phyloP scores from a whole-genome alignment of 1,140 invertebrate genomes.

The Procambarus virginalis region DNA sequence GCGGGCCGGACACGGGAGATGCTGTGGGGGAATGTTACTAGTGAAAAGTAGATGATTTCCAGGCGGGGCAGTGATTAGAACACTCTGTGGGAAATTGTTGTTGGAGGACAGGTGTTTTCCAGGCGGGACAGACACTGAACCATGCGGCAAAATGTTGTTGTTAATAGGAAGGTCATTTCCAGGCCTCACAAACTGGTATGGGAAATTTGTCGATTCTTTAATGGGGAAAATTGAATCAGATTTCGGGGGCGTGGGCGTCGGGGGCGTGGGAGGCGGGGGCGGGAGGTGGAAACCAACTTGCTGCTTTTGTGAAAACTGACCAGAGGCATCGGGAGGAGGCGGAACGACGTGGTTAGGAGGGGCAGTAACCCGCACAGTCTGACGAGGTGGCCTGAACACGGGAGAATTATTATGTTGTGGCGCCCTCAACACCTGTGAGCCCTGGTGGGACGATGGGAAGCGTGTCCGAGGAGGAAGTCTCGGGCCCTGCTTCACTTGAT shows the following conservation, averaged over 20 bases:
- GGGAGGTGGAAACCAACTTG: neutral
- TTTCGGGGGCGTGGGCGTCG: neutral
- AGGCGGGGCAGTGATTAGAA: too few relatives aligned
- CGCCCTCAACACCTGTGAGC: neutral
- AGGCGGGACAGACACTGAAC: neutral
- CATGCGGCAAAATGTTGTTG: neutral
- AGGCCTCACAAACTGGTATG: constrained; percentile 39
- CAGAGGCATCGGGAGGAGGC: neutral
- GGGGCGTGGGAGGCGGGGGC: neutral
- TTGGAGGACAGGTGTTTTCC: too few relatives aligned
- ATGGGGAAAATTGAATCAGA: neutral
- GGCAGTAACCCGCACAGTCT: neutral
- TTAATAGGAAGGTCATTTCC: neutral
- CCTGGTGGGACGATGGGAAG: neutral
- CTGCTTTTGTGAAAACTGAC: neutral
- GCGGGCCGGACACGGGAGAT: too few relatives aligned
- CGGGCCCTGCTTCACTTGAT: neutral
- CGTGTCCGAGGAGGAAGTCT: neutral
- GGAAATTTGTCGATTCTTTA: constrained; percentile 14
- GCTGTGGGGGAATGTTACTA: too few relatives aligned
- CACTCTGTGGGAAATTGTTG: neutral
- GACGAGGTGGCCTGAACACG: neutral
- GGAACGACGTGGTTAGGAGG: neutral
- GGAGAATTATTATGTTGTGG: constrained; percentile 12
- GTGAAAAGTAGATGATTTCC: too few relatives aligned